These are phyloP conservation scores for Enteromius afrohamiltoni DNA, from an alignment of 2,797 vertebrate genomes.

Conservation along the genomic window DNA sequence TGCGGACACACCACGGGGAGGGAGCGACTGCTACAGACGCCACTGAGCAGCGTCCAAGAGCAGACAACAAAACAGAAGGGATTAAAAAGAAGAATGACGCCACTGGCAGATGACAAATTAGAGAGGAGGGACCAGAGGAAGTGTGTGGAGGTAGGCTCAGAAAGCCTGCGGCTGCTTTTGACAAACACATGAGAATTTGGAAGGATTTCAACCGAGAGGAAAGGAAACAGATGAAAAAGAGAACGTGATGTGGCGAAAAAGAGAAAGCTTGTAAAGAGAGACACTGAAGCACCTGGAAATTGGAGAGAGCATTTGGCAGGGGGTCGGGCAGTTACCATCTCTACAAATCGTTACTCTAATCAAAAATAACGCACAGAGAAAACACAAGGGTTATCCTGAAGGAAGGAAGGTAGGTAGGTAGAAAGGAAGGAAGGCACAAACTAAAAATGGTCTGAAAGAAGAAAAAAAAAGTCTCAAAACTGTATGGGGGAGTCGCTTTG, in stretches of 20 bases:
- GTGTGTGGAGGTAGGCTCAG: constrained; percentile 63
- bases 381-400: constrained; percentile 69
- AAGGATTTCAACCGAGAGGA: constrained; percentile 69
- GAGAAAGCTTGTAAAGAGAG: constrained; percentile 46
- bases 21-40: constrained; percentile 54
- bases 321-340: constrained; percentile 67
- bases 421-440: constrained; percentile 60
- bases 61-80: constrained; percentile 38
- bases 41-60: constrained; percentile 15
- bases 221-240: constrained; percentile 42
- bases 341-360: constrained; percentile 45
- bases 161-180: constrained; percentile 78
- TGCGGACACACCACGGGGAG: constrained; percentile 59
- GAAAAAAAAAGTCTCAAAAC: constrained; percentile 59
- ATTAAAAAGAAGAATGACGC: constrained; percentile 51
- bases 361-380: constrained; percentile 54
- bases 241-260: constrained; percentile 31
- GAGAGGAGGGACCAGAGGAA: constrained; percentile 32
- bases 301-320: constrained; percentile 71
- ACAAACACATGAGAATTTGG: constrained; percentile 78
- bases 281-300: constrained; percentile 66
- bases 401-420: constrained; percentile 69
- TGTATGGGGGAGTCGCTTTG: constrained; percentile 56
- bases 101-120: constrained; percentile 60
- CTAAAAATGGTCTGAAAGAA: constrained; percentile 32